phyloP scores from a whole-genome alignment of 1,140 invertebrate genomes.

The Lordiphosa mommai region DNA sequence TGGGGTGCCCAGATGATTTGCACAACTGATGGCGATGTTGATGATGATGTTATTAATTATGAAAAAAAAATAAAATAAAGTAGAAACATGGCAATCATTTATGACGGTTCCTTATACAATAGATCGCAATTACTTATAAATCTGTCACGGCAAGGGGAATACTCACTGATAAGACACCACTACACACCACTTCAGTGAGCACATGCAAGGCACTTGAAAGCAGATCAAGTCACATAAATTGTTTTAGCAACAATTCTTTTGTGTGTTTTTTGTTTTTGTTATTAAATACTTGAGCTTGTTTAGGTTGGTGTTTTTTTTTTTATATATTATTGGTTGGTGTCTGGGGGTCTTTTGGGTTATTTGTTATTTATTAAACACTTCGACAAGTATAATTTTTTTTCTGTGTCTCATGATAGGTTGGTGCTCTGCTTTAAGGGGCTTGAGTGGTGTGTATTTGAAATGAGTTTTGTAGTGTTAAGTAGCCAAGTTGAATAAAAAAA shows the following conservation, averaged over 20 bases:
- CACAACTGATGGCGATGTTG: neutral
- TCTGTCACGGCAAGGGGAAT: slow-evolving; percentile 25
- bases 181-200: slow-evolving; percentile 10
- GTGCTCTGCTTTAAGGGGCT: no score
- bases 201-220: slow-evolving; percentile 36
- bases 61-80: neutral
- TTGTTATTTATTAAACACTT: slow-evolving; percentile 59
- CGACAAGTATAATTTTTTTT: slow-evolving; percentile 17
- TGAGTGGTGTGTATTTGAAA: no score
- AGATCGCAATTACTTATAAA: slow-evolving; percentile 53
- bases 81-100: slow-evolving; percentile 5
- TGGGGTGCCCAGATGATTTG: neutral
- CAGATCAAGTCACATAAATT: slow-evolving; percentile 53
- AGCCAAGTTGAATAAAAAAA: no score
- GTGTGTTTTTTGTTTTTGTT: slow-evolving; percentile 19
- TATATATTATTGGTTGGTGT: slow-evolving; percentile 13
- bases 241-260: neutral
- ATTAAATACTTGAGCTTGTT: slow-evolving; percentile 13
- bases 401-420: slow-evolving; percentile 18
- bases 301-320: neutral
- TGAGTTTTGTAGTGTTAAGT: no score
- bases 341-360: slow-evolving; percentile 36
- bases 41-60: slow-evolving; percentile 1
- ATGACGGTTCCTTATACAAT: slow-evolving; percentile 27
- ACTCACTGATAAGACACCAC: slow-evolving; percentile 29